Evolutionary conservation across 2,113 vertebrate species (phyloP).

Genomic region (Lonchura striata): DNA sequence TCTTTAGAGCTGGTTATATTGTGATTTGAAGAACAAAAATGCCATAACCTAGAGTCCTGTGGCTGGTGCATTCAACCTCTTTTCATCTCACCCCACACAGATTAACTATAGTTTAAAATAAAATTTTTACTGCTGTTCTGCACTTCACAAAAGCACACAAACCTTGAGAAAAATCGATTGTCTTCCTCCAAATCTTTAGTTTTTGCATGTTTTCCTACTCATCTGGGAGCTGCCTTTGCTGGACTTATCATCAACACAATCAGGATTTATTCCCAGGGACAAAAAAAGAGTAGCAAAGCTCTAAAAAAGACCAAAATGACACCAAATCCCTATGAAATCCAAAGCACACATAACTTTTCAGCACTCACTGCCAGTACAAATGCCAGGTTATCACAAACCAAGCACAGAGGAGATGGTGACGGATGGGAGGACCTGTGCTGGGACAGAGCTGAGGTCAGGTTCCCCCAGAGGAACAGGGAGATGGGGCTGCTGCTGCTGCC

Average conservation of each 20-base stretch:
- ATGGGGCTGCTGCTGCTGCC: background rate
- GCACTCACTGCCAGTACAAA: background rate
- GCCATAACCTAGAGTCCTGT: background rate
- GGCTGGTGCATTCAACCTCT: background rate
- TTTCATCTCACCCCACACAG: background rate
- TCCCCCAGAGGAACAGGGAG: background rate
- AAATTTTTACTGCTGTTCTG: slow-evolving; percentile 23
- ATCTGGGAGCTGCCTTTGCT: background rate
- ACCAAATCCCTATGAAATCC: background rate
- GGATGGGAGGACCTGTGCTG: background rate
- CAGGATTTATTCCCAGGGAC: background rate
- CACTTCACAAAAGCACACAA: background rate
- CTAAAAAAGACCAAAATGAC: background rate
- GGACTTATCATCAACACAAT: background rate
- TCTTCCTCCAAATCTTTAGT: background rate
- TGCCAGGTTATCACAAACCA: background rate
- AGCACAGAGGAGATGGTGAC: background rate
- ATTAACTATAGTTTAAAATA: slow-evolving; percentile 33
- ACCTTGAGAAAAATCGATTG: background rate
- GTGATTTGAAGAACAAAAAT: slow-evolving; percentile 16
- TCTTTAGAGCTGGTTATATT: slow-evolving; percentile 11
- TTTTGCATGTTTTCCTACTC: background rate
- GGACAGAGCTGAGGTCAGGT: background rate
- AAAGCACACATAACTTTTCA: background rate
- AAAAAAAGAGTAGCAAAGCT: background rate